Base-by-base conservation (phyloP, 1,140 invertebrate species). In the Bombus waltoni region DNA sequence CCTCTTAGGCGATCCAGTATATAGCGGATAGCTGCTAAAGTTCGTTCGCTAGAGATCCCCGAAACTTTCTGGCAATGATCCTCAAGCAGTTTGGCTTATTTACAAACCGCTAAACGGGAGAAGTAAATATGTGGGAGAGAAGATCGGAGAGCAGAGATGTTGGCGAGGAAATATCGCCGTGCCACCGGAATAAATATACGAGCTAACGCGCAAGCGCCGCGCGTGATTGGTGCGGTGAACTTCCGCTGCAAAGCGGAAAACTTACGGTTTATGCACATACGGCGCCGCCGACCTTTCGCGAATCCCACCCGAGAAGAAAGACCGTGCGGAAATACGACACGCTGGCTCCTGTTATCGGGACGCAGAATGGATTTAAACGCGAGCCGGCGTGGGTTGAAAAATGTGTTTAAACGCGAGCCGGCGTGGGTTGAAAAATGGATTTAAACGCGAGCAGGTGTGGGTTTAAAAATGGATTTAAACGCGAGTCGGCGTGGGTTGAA, bases 21-120 rank as follows among this genome's bases (percentile, higher is more conserved):
- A 75, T 18, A 28, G 40, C 38, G 57, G 47, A 53, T 53, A 53
- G 32, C 71, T n/a, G 72, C 10, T 57, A 28, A 70, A 77, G 44
- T 65, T 82, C 22, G 22, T 13, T 6, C 57, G 53, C 25, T 42
- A 47, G 57, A 65, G 5, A 65, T 65, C 11, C 32, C 11, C 35
- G 35, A 83, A 72, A 83, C 42, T 77, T 70, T 70, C 38, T 76
- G 73, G 73, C 81, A 83, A 83, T 77, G 59, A 83, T 70, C 44
- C 73, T 25, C 81, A 3, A 83, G 62, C 32, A 68, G 62, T 53
- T 57, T 53, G 73, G 81, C 74, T 83, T 83, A 77, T 83, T 83
- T 83, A 77, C 81, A 77, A 83, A 57, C 74, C 81, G 35, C 73
- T 53, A 68, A 68, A 42, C 81, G 81, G 8, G 62, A 68, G 73